phyloP scores from a whole-genome alignment of 1,140 invertebrate genomes.

The Zaprionus ornatus region DNA sequence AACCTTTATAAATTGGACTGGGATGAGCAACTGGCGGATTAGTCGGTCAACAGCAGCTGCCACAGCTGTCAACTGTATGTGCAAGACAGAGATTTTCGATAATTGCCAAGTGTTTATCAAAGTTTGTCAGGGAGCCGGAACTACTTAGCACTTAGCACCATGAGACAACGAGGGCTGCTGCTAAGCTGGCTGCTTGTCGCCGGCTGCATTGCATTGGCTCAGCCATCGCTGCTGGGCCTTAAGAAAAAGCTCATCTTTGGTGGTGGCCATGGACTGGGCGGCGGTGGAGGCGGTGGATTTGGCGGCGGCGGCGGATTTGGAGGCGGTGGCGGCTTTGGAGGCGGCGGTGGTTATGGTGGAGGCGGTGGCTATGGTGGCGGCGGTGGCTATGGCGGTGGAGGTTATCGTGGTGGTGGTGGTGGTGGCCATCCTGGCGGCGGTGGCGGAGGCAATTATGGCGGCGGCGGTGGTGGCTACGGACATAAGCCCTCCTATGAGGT shows the following conservation, averaged over 20 bases:
- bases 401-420: slow-evolving; percentile 26
- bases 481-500: slow-evolving; percentile 42
- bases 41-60: slow-evolving; percentile 36
- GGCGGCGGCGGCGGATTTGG: slow-evolving; percentile 40
- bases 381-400: slow-evolving; percentile 5
- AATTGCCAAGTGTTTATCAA: background rate
- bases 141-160: slow-evolving; percentile 4
- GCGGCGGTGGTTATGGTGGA: slow-evolving; percentile 29
- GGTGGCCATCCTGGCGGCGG: slow-evolving; percentile 35
- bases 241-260: slow-evolving; percentile 65
- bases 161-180: slow-evolving; percentile 33
- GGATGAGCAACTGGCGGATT: slow-evolving; percentile 23
- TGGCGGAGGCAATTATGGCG: slow-evolving; percentile 19
- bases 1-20: slow-evolving; percentile 58
- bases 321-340: slow-evolving; percentile 29
- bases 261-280: slow-evolving; percentile 17
- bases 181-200: slow-evolving; percentile 43
- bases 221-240: slow-evolving; percentile 51
- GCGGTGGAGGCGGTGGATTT: slow-evolving; percentile 18
- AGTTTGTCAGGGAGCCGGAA: slow-evolving; percentile 11
- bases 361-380: slow-evolving; percentile 23
- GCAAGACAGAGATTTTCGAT: background rate
- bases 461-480: slow-evolving; percentile 23
- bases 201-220: slow-evolving; percentile 48
- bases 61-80: slow-evolving; percentile 15